Base-by-base conservation (phyloP, 2,888 invertebrate genomes). In the Rhynchonema sp. region DNA sequence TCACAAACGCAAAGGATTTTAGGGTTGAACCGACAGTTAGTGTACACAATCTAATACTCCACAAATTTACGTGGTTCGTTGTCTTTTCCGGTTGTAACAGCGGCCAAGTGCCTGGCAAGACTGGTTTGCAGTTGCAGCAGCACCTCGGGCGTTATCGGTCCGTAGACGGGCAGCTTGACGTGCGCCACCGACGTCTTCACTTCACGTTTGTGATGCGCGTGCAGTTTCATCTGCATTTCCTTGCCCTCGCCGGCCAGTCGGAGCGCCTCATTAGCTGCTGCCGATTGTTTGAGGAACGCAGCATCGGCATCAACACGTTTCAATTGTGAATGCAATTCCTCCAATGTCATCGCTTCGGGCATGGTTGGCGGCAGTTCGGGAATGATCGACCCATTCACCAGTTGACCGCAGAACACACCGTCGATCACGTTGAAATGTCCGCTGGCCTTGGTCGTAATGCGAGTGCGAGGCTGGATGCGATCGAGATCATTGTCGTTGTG, bases 391-490 rank as follows among this genome's bases (percentile, higher is more conserved):
- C 59, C 59, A n/a, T 25, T 54, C 23, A 59, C 54, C 2, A 46
- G 30, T 22, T 38, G 30, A 3, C 59, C 59, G 17, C 54, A 28
- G 27, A 59, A 59, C 6, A 59, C 54, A 22, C 59, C 59, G 20
- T 30, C n/a, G 54, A 59, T 54, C 20, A 59, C n/a, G 23, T 26
- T 26, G 3, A 56, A 2, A 23, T 56, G 25, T 17, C 57, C 57
- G 25, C 22, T n/a, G 9, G 57, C 57, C 2, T 17, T 6, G 30
- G 57, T 56, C 13, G 13, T 25, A 2, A 56, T 30, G n/a, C n/a
- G n/a, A n/a, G n/a, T n/a, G n/a, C n/a, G n/a, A n/a, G n/a, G n/a
- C n/a, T n/a, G n/a, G n/a, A n/a, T n/a, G n/a, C n/a, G n/a, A n/a
- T n/a, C n/a, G n/a, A n/a, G n/a, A n/a, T n/a, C n/a, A n/a, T n/a